Evolutionary conservation across 1,140 invertebrate genomes (phyloP).

Genomic region (Drosophila melanica): DNA sequence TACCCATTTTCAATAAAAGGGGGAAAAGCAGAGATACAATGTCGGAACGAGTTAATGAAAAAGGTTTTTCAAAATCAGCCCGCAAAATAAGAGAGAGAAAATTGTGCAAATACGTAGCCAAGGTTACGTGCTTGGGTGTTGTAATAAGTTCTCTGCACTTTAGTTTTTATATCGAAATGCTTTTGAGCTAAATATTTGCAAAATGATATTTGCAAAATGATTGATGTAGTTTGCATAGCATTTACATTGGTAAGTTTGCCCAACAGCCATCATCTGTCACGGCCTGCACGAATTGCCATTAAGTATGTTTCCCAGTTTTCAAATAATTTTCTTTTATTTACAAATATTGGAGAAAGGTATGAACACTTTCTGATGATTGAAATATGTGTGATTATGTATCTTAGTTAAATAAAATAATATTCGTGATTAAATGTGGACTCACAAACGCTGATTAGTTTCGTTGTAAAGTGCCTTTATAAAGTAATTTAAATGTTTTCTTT

Average conservation of each 20-base stretch:
- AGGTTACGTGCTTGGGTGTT: neutral
- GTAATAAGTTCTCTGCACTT: too few species aligned
- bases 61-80: slow-evolving; percentile 27
- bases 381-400: too few species aligned
- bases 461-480: too few species aligned
- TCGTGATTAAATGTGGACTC: neutral
- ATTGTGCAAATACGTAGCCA: slow-evolving; percentile 11
- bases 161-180: neutral
- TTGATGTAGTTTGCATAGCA: slow-evolving; percentile 9
- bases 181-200: neutral
- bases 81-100: slow-evolving; percentile 10
- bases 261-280: too few species aligned
- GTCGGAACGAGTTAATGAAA: slow-evolving; percentile 15
- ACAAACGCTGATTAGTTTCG: neutral
- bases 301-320: neutral
- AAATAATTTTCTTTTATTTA: neutral
- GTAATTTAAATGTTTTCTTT: too few species aligned
- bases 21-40: neutral
- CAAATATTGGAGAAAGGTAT: neutral
- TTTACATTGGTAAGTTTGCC: neutral
- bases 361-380: neutral
- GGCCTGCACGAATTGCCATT: neutral
- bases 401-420: neutral
- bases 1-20: too few species aligned
- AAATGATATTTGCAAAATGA: too few species aligned